These are phyloP conservation scores for Acanthurus lineatus DNA, from an alignment of 2,797 vertebrate genomes.

Conservation along the genomic window DNA sequence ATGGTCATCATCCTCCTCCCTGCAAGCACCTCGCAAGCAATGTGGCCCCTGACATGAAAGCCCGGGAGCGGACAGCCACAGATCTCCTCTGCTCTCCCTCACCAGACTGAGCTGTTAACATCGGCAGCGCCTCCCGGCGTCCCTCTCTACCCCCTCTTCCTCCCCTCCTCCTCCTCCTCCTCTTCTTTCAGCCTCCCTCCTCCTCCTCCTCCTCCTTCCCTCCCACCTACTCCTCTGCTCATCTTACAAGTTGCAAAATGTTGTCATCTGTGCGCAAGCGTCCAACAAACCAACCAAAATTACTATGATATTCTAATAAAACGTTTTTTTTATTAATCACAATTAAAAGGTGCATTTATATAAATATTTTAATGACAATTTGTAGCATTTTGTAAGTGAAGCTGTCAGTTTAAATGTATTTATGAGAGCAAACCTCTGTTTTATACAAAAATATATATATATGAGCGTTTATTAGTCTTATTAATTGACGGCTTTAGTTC, in stretches of 20 bases:
- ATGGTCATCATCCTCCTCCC: slow-evolving; percentile 92
- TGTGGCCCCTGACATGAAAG: slow-evolving; percentile 79
- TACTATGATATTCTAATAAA: not conserved
- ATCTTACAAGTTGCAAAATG: slow-evolving; percentile 88
- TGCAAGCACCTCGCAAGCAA: slow-evolving; percentile 82
- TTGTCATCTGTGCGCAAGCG: slow-evolving; percentile 55
- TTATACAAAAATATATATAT: too few relatives aligned
- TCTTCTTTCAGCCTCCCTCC: slow-evolving; percentile 48
- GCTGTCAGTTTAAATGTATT: too few relatives aligned
- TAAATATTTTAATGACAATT: too few relatives aligned
- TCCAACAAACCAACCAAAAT: slow-evolving; percentile 18
- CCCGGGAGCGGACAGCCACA: slow-evolving; percentile 51
- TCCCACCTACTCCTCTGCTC: slow-evolving; percentile 86
- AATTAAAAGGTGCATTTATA: too few relatives aligned
- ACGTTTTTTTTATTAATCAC: not conserved
- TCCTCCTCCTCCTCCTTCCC: slow-evolving; percentile 45
- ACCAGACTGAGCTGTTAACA: slow-evolving; percentile 86
- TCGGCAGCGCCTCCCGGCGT: slow-evolving; percentile 85
- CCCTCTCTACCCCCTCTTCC: slow-evolving; percentile 49
- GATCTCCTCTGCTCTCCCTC: slow-evolving; percentile 76
- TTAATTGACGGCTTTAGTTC: too few relatives aligned
- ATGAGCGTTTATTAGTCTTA: too few relatives aligned
- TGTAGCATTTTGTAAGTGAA: too few relatives aligned
- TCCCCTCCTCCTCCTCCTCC: slow-evolving; percentile 40
- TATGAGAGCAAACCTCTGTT: too few relatives aligned